Evolutionary conservation across 2,113 vertebrate species (phyloP), one percentile per base, ranked within the genome.

Genomic region (Cyprinodon tularosa): DNA sequence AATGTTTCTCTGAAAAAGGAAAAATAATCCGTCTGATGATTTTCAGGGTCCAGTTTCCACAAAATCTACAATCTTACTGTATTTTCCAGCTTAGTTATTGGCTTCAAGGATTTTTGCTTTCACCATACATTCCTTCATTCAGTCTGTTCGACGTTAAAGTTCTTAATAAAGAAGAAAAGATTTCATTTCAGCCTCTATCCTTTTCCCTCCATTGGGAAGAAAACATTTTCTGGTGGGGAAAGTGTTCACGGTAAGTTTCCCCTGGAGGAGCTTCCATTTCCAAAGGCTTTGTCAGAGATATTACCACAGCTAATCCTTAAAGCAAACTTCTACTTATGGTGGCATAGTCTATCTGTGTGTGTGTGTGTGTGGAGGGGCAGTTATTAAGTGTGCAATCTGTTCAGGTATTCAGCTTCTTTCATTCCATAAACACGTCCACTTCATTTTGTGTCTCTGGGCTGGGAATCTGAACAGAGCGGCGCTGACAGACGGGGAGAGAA

Each of bases 281-380:
- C 71, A 63, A 14, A 60, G 70, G 62, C 70, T 86, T 90, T 89
- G 87, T 89, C 61, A 77, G 42, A 81, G 79, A 80, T 84, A 86
- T 77, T 83, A 78, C 81, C 75, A 75, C 66, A 50, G 76, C 85
- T 90, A 89, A 90, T 90, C 83, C 87, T 75, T 47, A 84, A 86
- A 77, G 81, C 83, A 79, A 68, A 76, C 74, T 71, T 84, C 68
- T 59, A 74, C 80, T 74, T 67, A 71, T 76, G 71, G 64, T 45
- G 66, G 80, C 71, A 69, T 14, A 67, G 5, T 65, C 57, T 78
- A 14, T 20, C 20, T 61, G 60, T 76, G 36, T 57, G 72, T 53
- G 59, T 65, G 71, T 47, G 60, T 61, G 74, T 50, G 62, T 15
- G 68, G 20, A n/a, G 14, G 71, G 44, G 7, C 8, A 4, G 15